These are phyloP conservation scores for Chelmon rostratus DNA, from an alignment of 2,797 vertebrate species.

Conservation along the genomic window DNA sequence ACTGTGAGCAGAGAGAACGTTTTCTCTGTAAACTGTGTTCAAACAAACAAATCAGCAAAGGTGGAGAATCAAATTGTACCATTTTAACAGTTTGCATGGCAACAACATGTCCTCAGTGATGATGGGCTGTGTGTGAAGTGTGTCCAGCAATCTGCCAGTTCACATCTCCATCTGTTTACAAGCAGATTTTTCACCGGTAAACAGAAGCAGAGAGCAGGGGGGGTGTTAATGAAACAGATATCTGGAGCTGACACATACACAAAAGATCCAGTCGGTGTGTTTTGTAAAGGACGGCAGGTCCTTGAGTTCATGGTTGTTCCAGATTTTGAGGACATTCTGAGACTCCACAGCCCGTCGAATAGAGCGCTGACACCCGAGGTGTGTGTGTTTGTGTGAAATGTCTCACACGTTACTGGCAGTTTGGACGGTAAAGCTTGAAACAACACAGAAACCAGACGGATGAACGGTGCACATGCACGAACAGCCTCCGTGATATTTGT, in stretches of 20 bases:
- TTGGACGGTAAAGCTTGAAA: conserved; percentile 9
- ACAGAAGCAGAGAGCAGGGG: not conserved
- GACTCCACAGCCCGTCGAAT: too few relatives aligned
- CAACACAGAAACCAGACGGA: not conserved
- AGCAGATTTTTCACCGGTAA: not conserved
- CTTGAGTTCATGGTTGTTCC: too few relatives aligned
- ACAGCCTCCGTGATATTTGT: not conserved
- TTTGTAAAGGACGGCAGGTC: not conserved
- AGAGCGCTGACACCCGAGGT: too few relatives aligned
- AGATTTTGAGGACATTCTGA: too few relatives aligned
- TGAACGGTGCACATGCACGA: not conserved
- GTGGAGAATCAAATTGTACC: too few relatives aligned
- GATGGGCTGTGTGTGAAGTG: not conserved
- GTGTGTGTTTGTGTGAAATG: not conserved
- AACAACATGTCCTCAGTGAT: not conserved
- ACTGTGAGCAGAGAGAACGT: not conserved
- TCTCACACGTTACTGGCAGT: not conserved
- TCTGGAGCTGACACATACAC: too few relatives aligned
- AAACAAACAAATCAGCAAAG: not conserved
- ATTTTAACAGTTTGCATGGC: too few relatives aligned
- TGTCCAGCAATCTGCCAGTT: not conserved
- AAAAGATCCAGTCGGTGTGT: too few relatives aligned
- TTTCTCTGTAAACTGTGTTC: not conserved
- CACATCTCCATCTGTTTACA: not conserved
- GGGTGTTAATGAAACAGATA: not conserved